Base-by-base conservation (phyloP, 2,113 vertebrate species). In the Ceratotherium simum region DNA sequence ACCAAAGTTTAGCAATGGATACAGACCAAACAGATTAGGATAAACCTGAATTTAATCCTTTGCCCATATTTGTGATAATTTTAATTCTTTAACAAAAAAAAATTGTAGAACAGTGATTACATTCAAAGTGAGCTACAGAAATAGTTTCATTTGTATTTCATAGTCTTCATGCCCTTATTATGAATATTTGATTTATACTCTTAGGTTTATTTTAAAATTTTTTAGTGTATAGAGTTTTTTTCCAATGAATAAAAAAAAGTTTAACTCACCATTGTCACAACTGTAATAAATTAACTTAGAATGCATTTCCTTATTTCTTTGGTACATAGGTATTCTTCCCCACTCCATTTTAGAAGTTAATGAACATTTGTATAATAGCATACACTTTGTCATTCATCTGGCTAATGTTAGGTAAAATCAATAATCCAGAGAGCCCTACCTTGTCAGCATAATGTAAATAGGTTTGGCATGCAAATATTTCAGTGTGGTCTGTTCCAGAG, bases 251-350 rank as follows among this genome's bases (percentile, higher is more conserved):
- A 58, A 27, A 60, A 92, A 92, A 62, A 42, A n/a, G 17, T 86
- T 95, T 81, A 79, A 23, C 58, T 23, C 17, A 89, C 27, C 27
- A 54, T 65, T 84, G 39, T 93, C 31, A 90, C n/a, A 54, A n/a
- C 69, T 83, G 1, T 73, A 75, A 79, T 83, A 84, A 80, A 79
- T 70, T 91, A 84, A 88, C 67, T 75, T 48, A 75, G 11, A 90
- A 95, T 92, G 33, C 21, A 88, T 93, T 90, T 90, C 20, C 42
- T 93, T 86, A 84, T 81, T 93, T 95, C 39, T 87, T 69, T 84
- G 11, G 29, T 81, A 65, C 51, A 39, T 84, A 93, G 70, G 27
- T 76, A n/a, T 58, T 81, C 29, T 76, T 83, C 36, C n/a, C 70
- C 70, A 82, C 13, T 86, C 27, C 42, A 93, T 58, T 90, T 78